These are phyloP conservation scores for Apus apus DNA, from an alignment of 2,113 vertebrate genomes.

Conservation along the genomic window DNA sequence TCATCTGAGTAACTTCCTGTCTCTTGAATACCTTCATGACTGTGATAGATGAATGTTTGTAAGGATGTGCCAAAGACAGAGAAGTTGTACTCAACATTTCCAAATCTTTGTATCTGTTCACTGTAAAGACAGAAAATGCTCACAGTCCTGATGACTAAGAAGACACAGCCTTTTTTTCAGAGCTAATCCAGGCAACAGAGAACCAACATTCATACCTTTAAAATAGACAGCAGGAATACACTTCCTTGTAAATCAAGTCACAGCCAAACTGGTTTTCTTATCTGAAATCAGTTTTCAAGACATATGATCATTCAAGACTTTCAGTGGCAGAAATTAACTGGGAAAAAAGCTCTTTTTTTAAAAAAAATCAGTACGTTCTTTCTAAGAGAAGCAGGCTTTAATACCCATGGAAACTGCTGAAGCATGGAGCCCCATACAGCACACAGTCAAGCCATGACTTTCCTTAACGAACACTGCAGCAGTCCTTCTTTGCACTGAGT, in stretches of 20 bases:
- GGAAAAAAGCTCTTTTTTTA: fast-evolving
- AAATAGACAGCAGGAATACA: neutral
- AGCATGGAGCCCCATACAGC: fast-evolving
- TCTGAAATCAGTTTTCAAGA: neutral
- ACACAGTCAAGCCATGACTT: neutral
- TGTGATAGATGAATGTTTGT: neutral
- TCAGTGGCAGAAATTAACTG: neutral
- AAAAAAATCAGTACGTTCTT: neutral
- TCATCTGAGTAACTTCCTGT: neutral
- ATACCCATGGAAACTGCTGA: neutral
- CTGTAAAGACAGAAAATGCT: neutral
- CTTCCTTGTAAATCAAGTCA: neutral
- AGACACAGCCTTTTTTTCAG: neutral
- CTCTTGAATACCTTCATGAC: neutral
- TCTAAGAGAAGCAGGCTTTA: neutral
- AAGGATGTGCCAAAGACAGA: neutral
- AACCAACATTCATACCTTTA: neutral
- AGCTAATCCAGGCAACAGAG: neutral
- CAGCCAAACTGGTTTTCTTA: neutral
- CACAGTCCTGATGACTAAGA: neutral
- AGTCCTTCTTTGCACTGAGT: neutral
- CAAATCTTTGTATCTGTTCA: neutral
- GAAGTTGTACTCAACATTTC: neutral
- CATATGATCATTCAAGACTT: neutral
- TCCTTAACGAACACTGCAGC: neutral